Evolutionary conservation across 2,797 vertebrate genomes (phyloP).

Genomic region (Lagodon rhomboides): DNA sequence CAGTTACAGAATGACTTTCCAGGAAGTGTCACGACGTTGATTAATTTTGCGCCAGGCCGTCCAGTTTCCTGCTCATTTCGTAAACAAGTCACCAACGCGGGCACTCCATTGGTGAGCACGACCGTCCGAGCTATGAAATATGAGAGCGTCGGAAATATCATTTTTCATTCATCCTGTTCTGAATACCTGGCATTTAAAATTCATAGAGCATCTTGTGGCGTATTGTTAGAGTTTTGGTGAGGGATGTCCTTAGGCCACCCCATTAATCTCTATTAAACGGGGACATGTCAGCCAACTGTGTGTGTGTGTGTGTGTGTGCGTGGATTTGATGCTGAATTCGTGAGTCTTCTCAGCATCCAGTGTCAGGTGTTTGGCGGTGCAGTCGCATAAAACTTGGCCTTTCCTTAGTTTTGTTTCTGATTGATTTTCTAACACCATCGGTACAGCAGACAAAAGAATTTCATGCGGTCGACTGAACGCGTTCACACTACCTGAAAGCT

Average conservation of each 20-base stretch:
- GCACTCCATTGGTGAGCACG: slow-evolving; percentile 25
- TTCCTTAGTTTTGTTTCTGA: slow-evolving; percentile 19
- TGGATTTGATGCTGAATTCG: slow-evolving; percentile 39
- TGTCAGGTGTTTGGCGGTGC: slow-evolving; percentile 29
- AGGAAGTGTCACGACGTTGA: slow-evolving; percentile 49
- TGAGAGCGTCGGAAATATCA: slow-evolving; percentile 44
- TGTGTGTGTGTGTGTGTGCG: slow-evolving; percentile 50
- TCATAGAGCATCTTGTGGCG: slow-evolving; percentile 65
- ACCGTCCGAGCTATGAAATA: slow-evolving; percentile 49
- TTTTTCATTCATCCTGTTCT: slow-evolving; percentile 67
- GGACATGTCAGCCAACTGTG: slow-evolving; percentile 57
- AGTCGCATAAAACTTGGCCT: slow-evolving; percentile 8
- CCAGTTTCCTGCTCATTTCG: slow-evolving; percentile 25
- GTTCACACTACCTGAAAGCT: slow-evolving; percentile 5
- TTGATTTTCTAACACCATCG: not conserved
- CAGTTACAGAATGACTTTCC: slow-evolving; percentile 27
- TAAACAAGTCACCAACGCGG: slow-evolving; percentile 36
- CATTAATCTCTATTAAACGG: slow-evolving; percentile 79
- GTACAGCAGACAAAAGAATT: not conserved
- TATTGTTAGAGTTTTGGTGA: slow-evolving; percentile 71
- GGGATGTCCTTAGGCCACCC: slow-evolving; percentile 70
- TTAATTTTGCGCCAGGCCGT: slow-evolving; percentile 42
- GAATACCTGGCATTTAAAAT: slow-evolving; percentile 75
- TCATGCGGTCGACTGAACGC: not conserved
- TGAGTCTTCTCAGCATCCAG: slow-evolving; percentile 19